Percentiles rank a stretch among this genome's conserved stretches.
Evolutionary conservation across 2,113 vertebrate genomes (phyloP).

Genomic region (Rynchops niger): DNA sequence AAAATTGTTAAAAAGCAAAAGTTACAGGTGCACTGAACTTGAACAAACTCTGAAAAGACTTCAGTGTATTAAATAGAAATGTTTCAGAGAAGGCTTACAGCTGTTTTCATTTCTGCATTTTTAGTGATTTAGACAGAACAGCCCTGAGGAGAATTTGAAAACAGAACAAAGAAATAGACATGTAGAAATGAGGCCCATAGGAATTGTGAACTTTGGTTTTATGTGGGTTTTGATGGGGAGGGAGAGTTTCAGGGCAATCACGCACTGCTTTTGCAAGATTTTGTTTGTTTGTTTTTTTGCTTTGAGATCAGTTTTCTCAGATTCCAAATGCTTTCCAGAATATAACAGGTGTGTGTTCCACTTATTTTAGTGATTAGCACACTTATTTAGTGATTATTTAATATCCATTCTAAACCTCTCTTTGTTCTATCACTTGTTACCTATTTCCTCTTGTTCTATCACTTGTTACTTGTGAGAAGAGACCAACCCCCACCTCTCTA

Average conservation of each 20-base stretch:
- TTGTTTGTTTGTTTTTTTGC: neutral
- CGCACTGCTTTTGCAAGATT: neutral
- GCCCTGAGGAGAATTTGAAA: neutral
- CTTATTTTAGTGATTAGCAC: neutral
- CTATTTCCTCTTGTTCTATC: neutral
- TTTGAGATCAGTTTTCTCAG: neutral
- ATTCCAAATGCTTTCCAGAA: neutral
- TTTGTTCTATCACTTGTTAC: neutral
- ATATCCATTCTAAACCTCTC: neutral
- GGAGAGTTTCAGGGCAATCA: rapidly evolving
- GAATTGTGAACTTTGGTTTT: neutral
- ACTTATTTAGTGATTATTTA: too few relatives aligned
- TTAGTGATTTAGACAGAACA: neutral
- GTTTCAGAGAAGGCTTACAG: neutral
- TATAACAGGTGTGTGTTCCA: neutral
- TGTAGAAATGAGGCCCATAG: neutral
- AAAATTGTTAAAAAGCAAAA: neutral
- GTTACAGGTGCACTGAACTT: neutral
- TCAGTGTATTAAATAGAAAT: neutral
- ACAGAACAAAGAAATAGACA: neutral
- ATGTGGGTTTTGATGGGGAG: neutral
- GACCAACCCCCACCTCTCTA: neutral
- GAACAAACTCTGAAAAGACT: neutral
- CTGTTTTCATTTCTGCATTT: neutral
- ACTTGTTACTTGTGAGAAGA: neutral